Conservation (phyloP, 2,113 vertebrate species). For the Pseudorhombus dupliciocellatus region DNA sequence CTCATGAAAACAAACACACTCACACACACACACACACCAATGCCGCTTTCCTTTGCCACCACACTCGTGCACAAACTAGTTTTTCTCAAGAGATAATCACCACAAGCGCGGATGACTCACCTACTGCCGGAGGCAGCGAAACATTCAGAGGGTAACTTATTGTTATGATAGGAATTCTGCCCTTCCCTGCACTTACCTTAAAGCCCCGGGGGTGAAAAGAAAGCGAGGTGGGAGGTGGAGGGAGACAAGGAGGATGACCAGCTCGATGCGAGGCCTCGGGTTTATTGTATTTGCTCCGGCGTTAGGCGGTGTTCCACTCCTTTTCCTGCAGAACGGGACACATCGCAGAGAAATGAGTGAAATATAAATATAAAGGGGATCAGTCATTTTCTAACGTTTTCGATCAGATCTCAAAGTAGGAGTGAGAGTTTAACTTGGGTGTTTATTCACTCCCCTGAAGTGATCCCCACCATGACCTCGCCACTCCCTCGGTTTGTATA, state of each 20-base stretch:
- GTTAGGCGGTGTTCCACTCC: not conserved
- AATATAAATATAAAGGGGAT: not conserved
- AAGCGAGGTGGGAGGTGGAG: slow-evolving; percentile 24
- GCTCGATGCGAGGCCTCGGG: not conserved
- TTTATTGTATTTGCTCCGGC: not conserved
- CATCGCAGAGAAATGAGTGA: not conserved
- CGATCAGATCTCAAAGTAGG: no score
- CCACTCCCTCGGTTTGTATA: not conserved
- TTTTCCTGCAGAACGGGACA: not conserved
- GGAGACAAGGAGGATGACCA: not conserved
- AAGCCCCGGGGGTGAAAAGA: slow-evolving; percentile 36
- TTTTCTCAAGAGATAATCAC: slow-evolving; percentile 39
- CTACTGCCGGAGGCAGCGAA: slow-evolving; percentile 31
- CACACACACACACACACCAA: no score
- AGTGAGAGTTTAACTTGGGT: no score
- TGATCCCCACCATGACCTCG: not conserved
- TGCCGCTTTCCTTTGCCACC: not conserved
- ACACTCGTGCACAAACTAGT: slow-evolving; percentile 29
- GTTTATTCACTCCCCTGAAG: not conserved
- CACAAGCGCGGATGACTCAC: slow-evolving; percentile 49
- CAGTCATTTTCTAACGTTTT: not conserved
- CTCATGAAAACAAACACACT: not conserved
- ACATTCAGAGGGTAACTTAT: slow-evolving; percentile 44
- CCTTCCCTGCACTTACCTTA: slow-evolving; percentile 51
- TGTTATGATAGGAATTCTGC: slow-evolving; percentile 71